Evolutionary conservation across 2,888 invertebrate genomes (phyloP).

Genomic region (Chrysodeixis includens): DNA sequence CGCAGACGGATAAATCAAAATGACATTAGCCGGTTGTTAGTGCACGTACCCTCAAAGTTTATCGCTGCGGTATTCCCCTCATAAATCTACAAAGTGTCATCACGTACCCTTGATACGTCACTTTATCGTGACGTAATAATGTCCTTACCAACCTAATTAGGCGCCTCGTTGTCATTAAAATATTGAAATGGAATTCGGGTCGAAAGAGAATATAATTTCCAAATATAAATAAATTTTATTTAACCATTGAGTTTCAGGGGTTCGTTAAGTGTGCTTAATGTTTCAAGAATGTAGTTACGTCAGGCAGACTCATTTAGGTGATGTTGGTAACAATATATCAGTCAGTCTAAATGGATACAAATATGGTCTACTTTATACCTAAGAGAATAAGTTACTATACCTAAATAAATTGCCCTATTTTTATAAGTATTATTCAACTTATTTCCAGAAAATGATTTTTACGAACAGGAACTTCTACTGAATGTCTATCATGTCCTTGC

Average conservation of each 20-base stretch:
- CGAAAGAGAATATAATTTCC: background rate
- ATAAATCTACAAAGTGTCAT: constrained; percentile 48
- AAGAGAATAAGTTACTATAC: background rate
- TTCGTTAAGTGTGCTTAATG: background rate
- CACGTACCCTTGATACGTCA: constrained; percentile 34
- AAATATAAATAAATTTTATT: background rate
- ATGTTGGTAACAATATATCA: background rate
- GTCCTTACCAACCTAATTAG: constrained; percentile 32
- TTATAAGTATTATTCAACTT: too few species aligned
- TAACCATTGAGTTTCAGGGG: background rate
- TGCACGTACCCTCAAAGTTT: constrained; percentile 46
- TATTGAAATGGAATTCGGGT: constrained; percentile 5
- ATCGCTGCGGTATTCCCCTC: constrained; percentile 42
- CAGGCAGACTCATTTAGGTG: background rate
- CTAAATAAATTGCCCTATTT: too few species aligned
- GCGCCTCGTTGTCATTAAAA: constrained; percentile 29
- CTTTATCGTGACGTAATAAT: constrained; percentile 25
- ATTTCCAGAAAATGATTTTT: too few species aligned
- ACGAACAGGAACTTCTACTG: too few species aligned
- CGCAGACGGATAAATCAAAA: constrained; percentile 34
- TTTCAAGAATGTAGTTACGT: background rate
- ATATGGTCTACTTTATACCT: background rate
- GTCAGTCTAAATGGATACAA: background rate
- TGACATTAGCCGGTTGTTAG: constrained; percentile 25
- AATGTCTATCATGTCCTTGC: too few species aligned